phyloP scores from a whole-genome alignment of 1,140 invertebrate species.

The Danaus plexippus region DNA sequence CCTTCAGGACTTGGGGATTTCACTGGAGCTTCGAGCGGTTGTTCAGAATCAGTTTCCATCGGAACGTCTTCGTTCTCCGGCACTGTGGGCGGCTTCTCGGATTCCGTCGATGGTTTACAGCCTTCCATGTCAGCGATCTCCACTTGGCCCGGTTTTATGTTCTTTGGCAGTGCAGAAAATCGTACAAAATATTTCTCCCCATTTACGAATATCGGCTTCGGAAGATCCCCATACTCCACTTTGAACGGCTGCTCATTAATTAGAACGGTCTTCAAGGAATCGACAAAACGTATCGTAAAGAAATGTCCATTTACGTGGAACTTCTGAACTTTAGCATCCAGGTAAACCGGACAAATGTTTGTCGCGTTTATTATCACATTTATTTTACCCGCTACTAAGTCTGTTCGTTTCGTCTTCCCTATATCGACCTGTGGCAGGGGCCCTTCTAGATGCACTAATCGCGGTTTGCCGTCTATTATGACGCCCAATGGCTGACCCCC shows the following conservation, averaged over 20 bases:
- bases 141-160: constrained; percentile 78
- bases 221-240: constrained; percentile 92
- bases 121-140: constrained; percentile 80
- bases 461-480: constrained; percentile 84
- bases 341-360: constrained; percentile 83
- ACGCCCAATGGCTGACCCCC: constrained; percentile 89
- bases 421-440: constrained; percentile 90
- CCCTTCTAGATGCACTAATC: constrained; percentile 85
- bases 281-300: constrained; percentile 85
- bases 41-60: constrained; percentile 35
- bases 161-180: constrained; percentile 81
- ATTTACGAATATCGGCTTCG: constrained; percentile 87
- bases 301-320: constrained; percentile 82
- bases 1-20: constrained; percentile 52
- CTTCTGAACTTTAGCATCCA: constrained; percentile 89
- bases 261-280: constrained; percentile 82
- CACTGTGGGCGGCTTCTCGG: constrained; percentile 7
- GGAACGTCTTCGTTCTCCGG: constrained; percentile 18
- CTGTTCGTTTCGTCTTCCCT: constrained; percentile 77
- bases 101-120: background rate
- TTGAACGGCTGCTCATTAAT: constrained; percentile 88
- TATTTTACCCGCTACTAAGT: constrained; percentile 86
- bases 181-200: constrained; percentile 88
- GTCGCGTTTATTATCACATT: constrained; percentile 86
- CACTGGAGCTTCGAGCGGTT: constrained; percentile 16